phyloP scores from a whole-genome alignment of 2,888 invertebrate genomes.

The Antheraea yamamai region DNA sequence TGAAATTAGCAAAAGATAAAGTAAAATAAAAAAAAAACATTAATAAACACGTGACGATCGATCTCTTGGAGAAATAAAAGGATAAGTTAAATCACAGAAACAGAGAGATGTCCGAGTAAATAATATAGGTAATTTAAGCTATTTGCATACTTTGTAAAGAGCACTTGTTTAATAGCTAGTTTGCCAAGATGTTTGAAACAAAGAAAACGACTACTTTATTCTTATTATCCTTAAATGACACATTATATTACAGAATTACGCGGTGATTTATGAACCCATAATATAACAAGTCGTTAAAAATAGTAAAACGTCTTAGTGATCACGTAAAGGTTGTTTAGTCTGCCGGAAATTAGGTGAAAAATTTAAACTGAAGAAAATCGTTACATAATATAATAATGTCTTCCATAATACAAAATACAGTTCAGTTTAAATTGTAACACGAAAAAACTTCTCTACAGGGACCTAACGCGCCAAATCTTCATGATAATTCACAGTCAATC shows the following conservation, averaged over 20 bases:
- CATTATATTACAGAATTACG: not conserved
- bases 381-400: not conserved
- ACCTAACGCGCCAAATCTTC: not conserved
- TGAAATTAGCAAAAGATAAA: constrained; percentile 81
- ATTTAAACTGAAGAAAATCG: not conserved
- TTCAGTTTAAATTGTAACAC: not conserved
- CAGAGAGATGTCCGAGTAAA: constrained; percentile 42
- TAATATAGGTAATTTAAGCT: constrained; percentile 4
- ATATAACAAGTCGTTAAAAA: not conserved
- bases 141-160: not conserved
- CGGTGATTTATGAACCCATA: not conserved
- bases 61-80: constrained; percentile 63
- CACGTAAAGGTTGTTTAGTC: not conserved
- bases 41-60: constrained; percentile 67
- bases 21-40: constrained; percentile 45
- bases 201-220: not conserved
- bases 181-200: not conserved
- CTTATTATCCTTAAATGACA: not conserved
- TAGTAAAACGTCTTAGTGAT: not conserved
- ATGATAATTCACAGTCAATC: not conserved
- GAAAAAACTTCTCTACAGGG: not conserved
- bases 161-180: not conserved
- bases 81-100: constrained; percentile 55
- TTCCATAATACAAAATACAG: not conserved
- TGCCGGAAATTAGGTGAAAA: not conserved